phyloP scores from a whole-genome alignment of 2,113 vertebrate genomes.

The Otocyon megalotis region DNA sequence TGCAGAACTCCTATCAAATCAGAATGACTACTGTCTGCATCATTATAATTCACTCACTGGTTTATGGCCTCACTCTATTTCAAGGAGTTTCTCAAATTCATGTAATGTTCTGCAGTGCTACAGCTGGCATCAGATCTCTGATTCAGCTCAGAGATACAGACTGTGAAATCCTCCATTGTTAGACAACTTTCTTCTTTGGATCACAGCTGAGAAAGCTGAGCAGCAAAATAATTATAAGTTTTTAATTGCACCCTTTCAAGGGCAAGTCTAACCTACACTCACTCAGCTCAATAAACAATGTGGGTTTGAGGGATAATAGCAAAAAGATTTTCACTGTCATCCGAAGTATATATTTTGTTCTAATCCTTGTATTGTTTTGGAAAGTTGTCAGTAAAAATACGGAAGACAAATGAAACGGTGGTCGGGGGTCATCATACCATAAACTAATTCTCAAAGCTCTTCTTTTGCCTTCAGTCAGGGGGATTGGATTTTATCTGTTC shows the following conservation, averaged over 20 bases:
- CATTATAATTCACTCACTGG: neutral
- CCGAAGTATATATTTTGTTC: neutral
- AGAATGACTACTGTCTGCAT: conserved; percentile 12
- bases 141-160: neutral
- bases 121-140: neutral
- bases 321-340: neutral
- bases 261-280: neutral
- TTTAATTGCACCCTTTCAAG: neutral
- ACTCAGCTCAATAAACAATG: neutral
- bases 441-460: neutral
- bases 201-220: neutral
- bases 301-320: neutral
- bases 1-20: conserved; percentile 59
- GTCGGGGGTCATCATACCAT: neutral
- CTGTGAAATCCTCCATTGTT: neutral
- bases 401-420: neutral
- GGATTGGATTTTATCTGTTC: neutral
- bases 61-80: neutral
- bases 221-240: neutral
- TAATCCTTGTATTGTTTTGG: neutral
- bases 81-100: neutral
- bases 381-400: neutral
- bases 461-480: neutral
- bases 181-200: neutral
- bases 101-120: neutral